Conservation (phyloP, 1,140 invertebrate species). For the Conus ventricosus region DNA sequence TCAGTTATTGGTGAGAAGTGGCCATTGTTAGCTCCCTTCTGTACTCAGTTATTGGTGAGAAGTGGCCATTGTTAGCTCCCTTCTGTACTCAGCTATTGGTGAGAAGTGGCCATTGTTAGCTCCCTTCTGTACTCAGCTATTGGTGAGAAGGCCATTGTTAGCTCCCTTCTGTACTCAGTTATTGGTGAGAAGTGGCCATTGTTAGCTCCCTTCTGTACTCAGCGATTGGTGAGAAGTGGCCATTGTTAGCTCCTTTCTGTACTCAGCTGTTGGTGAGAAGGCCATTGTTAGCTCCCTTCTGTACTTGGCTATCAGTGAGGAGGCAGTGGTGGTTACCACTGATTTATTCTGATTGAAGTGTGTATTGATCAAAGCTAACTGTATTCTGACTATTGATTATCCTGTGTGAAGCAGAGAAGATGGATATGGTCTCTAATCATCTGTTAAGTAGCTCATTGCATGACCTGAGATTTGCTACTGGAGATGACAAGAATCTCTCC, state of each 20-base stretch:
- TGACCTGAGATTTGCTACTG: too few relatives aligned
- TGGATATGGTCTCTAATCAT: too few relatives aligned
- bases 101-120: neutral
- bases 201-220: conserved; percentile 75
- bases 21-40: conserved; percentile 69
- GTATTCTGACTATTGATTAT: too few relatives aligned
- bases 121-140: conserved; percentile 63
- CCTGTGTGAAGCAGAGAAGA: too few relatives aligned
- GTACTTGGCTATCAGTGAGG: conserved; percentile 64
- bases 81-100: conserved; percentile 67
- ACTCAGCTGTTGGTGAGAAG: conserved; percentile 61
- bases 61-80: conserved; percentile 81
- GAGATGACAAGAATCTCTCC: too few relatives aligned
- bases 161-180: conserved; percentile 59
- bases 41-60: conserved; percentile 56
- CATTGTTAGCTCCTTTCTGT: conserved; percentile 49
- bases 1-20: conserved; percentile 61
- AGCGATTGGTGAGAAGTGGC: conserved; percentile 57
- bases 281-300: conserved; percentile 43
- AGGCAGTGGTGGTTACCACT: conserved; percentile 77
- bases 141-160: conserved; percentile 45
- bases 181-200: conserved; percentile 80
- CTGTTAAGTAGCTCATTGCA: too few relatives aligned
- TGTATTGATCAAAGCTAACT: too few relatives aligned
- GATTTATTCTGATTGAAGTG: too few relatives aligned